Evolutionary conservation across 2,888 invertebrate genomes (phyloP), one percentile per base, ranked within the genome.

Genomic region (Dynastes maya): DNA sequence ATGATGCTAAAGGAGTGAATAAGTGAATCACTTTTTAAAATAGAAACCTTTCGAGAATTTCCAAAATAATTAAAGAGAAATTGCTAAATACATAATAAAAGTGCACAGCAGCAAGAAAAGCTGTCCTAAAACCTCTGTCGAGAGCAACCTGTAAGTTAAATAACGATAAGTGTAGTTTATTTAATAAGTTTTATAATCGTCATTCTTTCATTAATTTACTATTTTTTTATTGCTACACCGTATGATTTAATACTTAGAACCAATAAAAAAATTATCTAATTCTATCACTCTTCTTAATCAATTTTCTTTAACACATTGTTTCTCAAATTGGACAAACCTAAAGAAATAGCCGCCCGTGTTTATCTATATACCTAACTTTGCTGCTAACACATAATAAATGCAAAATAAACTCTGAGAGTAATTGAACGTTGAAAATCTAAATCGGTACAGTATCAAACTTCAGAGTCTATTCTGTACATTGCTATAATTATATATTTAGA

Each of bases 321-420:
- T 45, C 37, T 45, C 4, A 45, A 8, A 1, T 45, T 45, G 45
- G 8, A 16, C n/a, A 58, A 29, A 2, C 22, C 6, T 5, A 11
- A 13, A 63, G 1, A 63, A 13, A 61, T 22, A 16, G n/a, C 61
- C n/a, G 8, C 22, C 29, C 27, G 2, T 22, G 5, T 22, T 58
- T 63, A 68, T 29, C 68, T 68, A 27, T 68, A 68, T 68, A 68
- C 68, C 68, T 51, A 22, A 68, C 68, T 68, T 40, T 68, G n/a
- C 13, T 68, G 8, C 63, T 32, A 55, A 63, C 13, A 61, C 61
- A 11, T 61, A 61, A 6, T 63, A 63, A 29, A 63, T 27, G 32
- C 63, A 63, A 63, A 63, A 63, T 63, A 63, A 63, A 63, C 63
- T 27, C 63, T 63, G 63, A 63, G 1, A 13, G 32, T 63, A 0